Evolutionary conservation across 1,140 invertebrate genomes (phyloP).

Genomic region (Cyphomyrmex costatus): DNA sequence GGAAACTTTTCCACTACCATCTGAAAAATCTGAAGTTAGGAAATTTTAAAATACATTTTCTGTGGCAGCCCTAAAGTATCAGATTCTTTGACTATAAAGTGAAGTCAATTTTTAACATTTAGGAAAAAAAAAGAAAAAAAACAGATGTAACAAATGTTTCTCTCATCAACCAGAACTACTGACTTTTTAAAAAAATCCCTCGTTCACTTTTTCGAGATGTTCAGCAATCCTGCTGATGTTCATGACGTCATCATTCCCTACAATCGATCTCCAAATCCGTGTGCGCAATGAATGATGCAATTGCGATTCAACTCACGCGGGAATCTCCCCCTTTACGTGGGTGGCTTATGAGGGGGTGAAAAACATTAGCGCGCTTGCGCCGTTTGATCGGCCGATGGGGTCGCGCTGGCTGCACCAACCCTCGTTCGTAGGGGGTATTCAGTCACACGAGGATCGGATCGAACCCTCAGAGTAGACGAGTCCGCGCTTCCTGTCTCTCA

Average conservation of each 20-base stretch:
- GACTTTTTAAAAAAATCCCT: not conserved
- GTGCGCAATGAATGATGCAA: conserved; percentile 45
- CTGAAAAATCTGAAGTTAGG: no score
- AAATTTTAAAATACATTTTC: no score
- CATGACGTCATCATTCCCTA: conserved; percentile 25
- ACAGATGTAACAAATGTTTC: not conserved
- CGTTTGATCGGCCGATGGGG: not conserved
- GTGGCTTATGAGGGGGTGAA: not conserved
- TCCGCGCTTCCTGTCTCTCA: conserved; percentile 58
- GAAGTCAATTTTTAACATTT: not conserved
- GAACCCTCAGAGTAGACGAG: conserved; percentile 64
- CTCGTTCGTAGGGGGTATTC: conserved; percentile 56
- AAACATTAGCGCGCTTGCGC: conserved; percentile 66
- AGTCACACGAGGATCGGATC: conserved; percentile 72
- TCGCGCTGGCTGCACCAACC: conserved; percentile 33
- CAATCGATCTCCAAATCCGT: conserved; percentile 16
- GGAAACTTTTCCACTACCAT: no score
- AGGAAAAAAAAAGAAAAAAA: not conserved
- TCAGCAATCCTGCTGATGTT: not conserved
- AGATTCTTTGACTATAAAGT: not conserved
- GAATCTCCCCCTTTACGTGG: not conserved
- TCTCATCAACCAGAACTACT: not conserved
- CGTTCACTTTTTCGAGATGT: not conserved
- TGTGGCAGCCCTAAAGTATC: not conserved
- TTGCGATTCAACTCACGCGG: conserved; percentile 6